Percentiles rank a stretch among this genome's conserved stretches.
Evolutionary conservation across 2,888 invertebrate genomes (phyloP).

Genomic region (Diarsia mendica): DNA sequence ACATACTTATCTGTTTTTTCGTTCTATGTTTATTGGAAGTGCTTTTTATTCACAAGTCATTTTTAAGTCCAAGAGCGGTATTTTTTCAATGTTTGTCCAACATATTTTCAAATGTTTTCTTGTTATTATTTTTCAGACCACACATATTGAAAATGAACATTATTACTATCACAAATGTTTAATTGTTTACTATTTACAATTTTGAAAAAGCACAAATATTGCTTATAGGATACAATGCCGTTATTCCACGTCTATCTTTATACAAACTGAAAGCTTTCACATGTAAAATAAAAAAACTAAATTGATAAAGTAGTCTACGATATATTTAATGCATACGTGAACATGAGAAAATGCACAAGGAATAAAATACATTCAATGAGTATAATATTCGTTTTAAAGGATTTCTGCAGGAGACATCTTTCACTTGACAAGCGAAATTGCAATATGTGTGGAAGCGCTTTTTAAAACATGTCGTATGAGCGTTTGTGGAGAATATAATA

Average conservation of each 20-base stretch:
- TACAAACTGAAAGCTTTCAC: constrained; percentile 20
- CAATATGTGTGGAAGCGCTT: constrained; percentile 27
- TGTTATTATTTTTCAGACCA: no score
- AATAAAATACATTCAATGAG: constrained; percentile 37
- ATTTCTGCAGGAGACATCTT: constrained; percentile 39
- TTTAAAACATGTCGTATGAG: constrained; percentile 13
- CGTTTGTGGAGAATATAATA: constrained; percentile 13
- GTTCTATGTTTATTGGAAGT: constrained; percentile 19
- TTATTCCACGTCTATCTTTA: neutral
- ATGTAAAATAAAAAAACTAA: neutral
- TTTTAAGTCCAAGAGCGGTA: neutral
- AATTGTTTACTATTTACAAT: neutral
- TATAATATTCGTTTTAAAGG: constrained; percentile 34
- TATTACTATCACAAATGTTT: neutral
- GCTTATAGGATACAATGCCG: neutral
- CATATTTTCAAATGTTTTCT: no score
- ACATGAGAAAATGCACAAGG: constrained; percentile 6
- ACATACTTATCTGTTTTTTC: constrained; percentile 2
- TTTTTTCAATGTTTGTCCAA: neutral
- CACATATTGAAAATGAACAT: neutral
- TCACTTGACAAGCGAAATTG: constrained; percentile 43
- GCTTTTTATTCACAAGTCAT: neutral
- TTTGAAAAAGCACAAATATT: neutral
- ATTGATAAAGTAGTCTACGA: constrained; percentile 16
- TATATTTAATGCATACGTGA: constrained; percentile 25